Base-by-base conservation (phyloP, 2,113 vertebrate species). In the Eulacestoma nigropectus region DNA sequence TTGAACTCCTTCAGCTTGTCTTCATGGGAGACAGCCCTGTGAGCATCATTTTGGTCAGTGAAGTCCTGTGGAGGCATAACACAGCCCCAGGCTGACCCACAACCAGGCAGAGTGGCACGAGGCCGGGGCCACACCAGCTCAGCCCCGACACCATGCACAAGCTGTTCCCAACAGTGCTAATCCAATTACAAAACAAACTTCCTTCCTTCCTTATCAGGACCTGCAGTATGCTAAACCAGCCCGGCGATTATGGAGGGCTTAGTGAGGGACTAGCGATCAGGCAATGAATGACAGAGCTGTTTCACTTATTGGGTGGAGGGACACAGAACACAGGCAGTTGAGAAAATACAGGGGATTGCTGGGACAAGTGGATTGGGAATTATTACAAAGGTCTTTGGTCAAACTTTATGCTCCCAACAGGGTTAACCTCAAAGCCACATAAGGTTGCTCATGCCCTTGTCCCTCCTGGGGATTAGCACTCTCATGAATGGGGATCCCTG, bases 161-260 rank as follows among this genome's bases (percentile, higher is more conserved):
- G 47, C 56, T 56, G 75, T 52, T 93, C 80, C 86, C 80, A 80
- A 77, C 73, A 86, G 30, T 7, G 7, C 65, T 96, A 97, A 97
- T 96, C 96, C 94, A 70, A 92, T 97, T 95, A 95, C 3, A 4
- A 63, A 96, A 91, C 95, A 82, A 95, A 87, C 63, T 91, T 83
- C 9, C 44, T 92, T 67, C 53, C 90, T 56, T 69, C 80, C 32
- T 81, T 59, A 81, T 21, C 42, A 8, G 33, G 55, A 62, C 29
- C 64, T 70, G 60, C 90, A 77, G 42, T 37, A 74, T 37, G 52
- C 49, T 70, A 72, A 64, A 88, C 3, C 64, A 87, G 84, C 76
- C 50, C 2, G 2, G 52, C 0, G 1, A 95, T 75, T 89, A 32
- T 6, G 32, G 52, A 78, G 68, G 76, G 95, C 47, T 97, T 96